Evolutionary conservation across 2,888 invertebrate genomes (phyloP).

Genomic region (Phaonia tiefii): DNA sequence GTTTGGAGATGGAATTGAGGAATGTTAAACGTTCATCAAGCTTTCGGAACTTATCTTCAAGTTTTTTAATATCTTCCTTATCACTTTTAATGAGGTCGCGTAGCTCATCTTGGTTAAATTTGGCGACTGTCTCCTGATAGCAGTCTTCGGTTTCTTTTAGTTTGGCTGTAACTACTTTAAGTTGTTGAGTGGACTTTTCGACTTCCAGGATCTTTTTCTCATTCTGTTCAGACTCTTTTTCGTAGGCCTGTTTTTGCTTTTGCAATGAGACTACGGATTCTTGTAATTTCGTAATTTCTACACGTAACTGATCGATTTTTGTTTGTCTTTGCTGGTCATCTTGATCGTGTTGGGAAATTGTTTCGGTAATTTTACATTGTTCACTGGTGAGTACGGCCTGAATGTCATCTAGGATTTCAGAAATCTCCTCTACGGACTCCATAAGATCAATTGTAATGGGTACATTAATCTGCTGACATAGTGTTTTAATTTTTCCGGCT

Average conservation of each 20-base stretch:
- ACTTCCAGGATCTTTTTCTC: constrained; percentile 84
- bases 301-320: constrained; percentile 82
- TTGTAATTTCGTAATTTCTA: constrained; percentile 84
- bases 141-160: constrained; percentile 76
- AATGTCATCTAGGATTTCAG: constrained; percentile 73
- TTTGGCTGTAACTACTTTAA: constrained; percentile 81
- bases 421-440: constrained; percentile 75
- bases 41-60: constrained; percentile 83
- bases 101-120: constrained; percentile 73
- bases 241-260: constrained; percentile 78
- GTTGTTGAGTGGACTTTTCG: constrained; percentile 82
- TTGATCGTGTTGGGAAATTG: constrained; percentile 71
- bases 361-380: constrained; percentile 74
- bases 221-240: constrained; percentile 82
- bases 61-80: constrained; percentile 82
- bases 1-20: constrained; percentile 77
- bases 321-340: constrained; percentile 81
- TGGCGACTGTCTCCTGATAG: constrained; percentile 70
- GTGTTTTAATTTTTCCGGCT: constrained; percentile 70
- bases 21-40: constrained; percentile 81
- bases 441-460: constrained; percentile 68
- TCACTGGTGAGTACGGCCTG: constrained; percentile 72
- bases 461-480: constrained; percentile 74
- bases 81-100: constrained; percentile 83
- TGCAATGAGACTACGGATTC: constrained; percentile 85